Conservation (phyloP, 2,888 invertebrate species). For the Augiades crinisus region DNA sequence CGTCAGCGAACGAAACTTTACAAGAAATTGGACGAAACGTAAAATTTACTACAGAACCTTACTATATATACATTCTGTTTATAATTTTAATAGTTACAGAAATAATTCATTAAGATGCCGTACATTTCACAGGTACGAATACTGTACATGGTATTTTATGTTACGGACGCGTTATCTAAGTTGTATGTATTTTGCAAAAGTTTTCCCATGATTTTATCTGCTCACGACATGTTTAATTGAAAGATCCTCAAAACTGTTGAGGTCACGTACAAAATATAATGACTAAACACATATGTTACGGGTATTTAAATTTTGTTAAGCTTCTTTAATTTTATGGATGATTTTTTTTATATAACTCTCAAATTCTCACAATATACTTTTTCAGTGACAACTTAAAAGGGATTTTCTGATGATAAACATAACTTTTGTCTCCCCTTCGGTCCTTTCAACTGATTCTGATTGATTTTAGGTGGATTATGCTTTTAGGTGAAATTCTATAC, state of each 20-base stretch:
- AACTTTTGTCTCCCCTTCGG: too few species aligned
- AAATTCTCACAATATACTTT: too few species aligned
- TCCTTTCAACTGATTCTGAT: too few species aligned
- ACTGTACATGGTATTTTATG: neutral
- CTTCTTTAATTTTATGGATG: neutral
- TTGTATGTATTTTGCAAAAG: constrained; percentile 22
- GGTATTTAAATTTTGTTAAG: neutral
- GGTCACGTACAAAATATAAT: constrained; percentile 26
- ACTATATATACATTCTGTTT: neutral
- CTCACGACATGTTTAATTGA: constrained; percentile 27
- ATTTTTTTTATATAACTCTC: too few species aligned
- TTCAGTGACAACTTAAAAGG: too few species aligned
- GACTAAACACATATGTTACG: constrained; percentile 8
- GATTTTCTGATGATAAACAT: too few species aligned
- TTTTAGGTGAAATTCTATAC: too few species aligned
- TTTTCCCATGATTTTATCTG: constrained; percentile 29
- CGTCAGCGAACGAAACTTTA: too few species aligned
- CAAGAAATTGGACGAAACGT: too few species aligned
- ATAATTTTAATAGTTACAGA: neutral
- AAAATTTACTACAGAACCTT: constrained; percentile 30
- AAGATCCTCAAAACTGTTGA: constrained; percentile 27
- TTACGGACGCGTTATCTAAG: constrained; percentile 15
- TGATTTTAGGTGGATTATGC: too few species aligned
- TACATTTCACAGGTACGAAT: neutral
- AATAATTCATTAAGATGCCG: neutral